Evolutionary conservation across 2,113 vertebrate species (phyloP), one percentile per base, ranked within the genome.

Genomic region (Chrysochloris asiatica): DNA sequence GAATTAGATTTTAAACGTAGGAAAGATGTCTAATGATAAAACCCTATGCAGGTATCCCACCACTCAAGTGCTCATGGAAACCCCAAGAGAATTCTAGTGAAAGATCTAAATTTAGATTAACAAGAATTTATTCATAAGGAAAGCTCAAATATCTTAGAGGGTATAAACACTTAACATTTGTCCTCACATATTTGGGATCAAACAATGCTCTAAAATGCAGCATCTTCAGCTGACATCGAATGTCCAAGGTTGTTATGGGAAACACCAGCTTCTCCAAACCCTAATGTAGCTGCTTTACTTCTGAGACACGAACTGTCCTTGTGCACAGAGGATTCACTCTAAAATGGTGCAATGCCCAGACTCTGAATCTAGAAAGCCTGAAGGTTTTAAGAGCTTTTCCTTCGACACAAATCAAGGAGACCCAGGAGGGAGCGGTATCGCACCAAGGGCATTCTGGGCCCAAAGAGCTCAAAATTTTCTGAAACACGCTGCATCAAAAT

Each of bases 111-210:
- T 50, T 91, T 30, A 52, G 14, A 41, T 69, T 30, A 50, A 12
- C 43, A 83, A 88, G 12, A 48, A 54, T 50, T 69, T 28, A 41
- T 28, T 78, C 52, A 77, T 47, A 65, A 79, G 79, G 69, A 50
- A 90, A 89, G 72, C 50, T 56, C 22, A 85, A 21, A 78, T 21
- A 82, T 59, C 41, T 91, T 75, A 77, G 77, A 78, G 50, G 72
- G 47, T 76, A 69, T 61, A 69, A 80, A 86, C 72, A 48, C 45
- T n/a, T 76, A 59, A 63, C 33, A 54, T 1, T 28, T 36, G 33
- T 84, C 84, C 61, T 88, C 45, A 30, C 8, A 12, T 17, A 36
- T 50, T 83, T 59, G 38, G 17, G 12, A 86, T 21, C 78, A 90
- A 86, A 89, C 11, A 41, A 76, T 63, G 43, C 11, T 45, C 80